These are phyloP conservation scores for Athetis lepigone DNA, from an alignment of 2,888 invertebrate species.

Conservation along the genomic window DNA sequence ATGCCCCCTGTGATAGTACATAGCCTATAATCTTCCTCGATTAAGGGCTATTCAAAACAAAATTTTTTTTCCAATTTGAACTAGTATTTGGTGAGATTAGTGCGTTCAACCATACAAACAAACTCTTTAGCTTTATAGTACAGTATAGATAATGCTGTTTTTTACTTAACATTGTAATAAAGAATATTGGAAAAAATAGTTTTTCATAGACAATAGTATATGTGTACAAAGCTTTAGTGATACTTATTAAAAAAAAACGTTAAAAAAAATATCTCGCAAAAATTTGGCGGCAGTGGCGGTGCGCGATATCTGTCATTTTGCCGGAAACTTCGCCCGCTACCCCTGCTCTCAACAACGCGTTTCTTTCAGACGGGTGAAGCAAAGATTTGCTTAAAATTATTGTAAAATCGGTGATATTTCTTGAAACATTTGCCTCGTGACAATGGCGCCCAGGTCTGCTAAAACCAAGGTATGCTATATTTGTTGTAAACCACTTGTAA, in stretches of 20 bases:
- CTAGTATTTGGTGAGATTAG: too few species aligned
- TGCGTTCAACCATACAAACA: too few species aligned
- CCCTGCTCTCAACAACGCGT: constrained; percentile 66
- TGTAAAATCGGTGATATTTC: constrained; percentile 52
- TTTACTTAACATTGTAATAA: too few species aligned
- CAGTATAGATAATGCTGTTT: too few species aligned
- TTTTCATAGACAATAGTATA: constrained; percentile 39
- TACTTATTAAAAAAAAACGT: constrained; percentile 26
- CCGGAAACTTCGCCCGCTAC: constrained; percentile 83
- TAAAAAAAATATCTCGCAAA: constrained; percentile 60
- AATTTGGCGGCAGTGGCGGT: constrained; percentile 79
- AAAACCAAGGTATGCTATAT: constrained; percentile 81
- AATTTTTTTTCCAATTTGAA: too few species aligned
- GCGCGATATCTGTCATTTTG: constrained; percentile 79
- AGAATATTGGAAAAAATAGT: background rate
- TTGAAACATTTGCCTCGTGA: constrained; percentile 61
- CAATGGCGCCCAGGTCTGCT: constrained; percentile 84
- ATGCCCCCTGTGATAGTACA: too few species aligned
- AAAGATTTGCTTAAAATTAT: constrained; percentile 48
- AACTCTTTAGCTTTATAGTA: too few species aligned
- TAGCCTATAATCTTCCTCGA: too few species aligned
- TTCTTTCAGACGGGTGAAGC: constrained; percentile 52
- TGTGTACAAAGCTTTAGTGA: constrained; percentile 15
- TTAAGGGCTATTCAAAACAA: too few species aligned
- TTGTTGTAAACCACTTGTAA: constrained; percentile 35